Base-by-base conservation (phyloP, 2,797 vertebrate species). In the Chelmon rostratus region DNA sequence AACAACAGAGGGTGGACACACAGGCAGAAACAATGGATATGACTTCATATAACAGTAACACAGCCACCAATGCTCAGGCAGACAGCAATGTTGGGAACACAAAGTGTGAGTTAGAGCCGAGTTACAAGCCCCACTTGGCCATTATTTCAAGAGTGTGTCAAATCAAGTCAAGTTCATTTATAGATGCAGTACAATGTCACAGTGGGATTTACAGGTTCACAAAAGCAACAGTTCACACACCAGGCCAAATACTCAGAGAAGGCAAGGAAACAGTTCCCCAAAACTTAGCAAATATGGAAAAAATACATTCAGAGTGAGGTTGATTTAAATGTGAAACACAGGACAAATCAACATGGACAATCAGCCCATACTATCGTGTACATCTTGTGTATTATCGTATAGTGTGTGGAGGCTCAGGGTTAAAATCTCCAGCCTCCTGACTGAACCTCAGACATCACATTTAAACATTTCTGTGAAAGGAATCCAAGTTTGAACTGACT, bases 151-250 rank as follows among this genome's bases (percentile, higher is more conserved):
- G 7, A 3, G 28, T 7, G 25, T 10, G 16, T 49, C 5, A 33
- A 57, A 42, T 50, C 6, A 37, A 25, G 10, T 23, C 10, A 16
- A 21, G n/a, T 31, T 31, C 3, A 23, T 21, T 35, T 23, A 25
- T 28, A 5, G 3, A 28, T 19, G 11, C 19, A 37, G 13, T 5
- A 21, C 0, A 63, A 44, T 7, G 10, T 59, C 21, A 35, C 31
- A n/a, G 68, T n/a, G 2, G 23, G 28, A 33, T 44, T 35, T 63
- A 18, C 2, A 13, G 1, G 18, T 57, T 28, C 21, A 35, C 19
- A 35, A 53, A 76, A n/a, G n/a, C 54, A 44, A 37, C 21, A 28
- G 33, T 37, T 63, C 21, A 63, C 21, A 66, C 61, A 76, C 25
- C 11, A 46, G 23, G 21, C 15, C 6, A 44, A 52, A 28, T 21